Conservation (phyloP, 2,113 vertebrate species). For the Ascaphus truei region DNA sequence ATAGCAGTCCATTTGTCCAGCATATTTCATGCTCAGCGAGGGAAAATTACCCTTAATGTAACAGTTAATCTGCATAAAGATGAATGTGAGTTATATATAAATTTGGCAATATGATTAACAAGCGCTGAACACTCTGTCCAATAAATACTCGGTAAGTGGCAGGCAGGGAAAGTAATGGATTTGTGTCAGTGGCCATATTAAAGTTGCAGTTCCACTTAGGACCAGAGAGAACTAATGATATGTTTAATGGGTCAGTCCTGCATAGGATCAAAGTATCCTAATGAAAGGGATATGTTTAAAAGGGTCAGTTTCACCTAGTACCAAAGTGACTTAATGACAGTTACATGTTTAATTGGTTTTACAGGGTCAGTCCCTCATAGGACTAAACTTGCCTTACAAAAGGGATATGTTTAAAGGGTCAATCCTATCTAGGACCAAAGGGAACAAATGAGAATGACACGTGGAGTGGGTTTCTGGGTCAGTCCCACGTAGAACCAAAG, state of each 20-base stretch:
- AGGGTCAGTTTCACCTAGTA: not conserved
- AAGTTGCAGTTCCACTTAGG: not conserved
- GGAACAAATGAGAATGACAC: too few relatives aligned
- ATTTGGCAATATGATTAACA: not conserved
- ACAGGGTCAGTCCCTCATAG: too few relatives aligned
- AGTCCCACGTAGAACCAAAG: too few relatives aligned
- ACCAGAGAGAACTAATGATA: too few relatives aligned
- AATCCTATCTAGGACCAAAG: too few relatives aligned
- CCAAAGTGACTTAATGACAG: not conserved
- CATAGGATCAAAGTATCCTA: not conserved
- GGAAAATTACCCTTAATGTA: conserved; percentile 19
- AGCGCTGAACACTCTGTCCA: conserved; percentile 34
- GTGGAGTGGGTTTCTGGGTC: too few relatives aligned
- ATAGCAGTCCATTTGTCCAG: not conserved
- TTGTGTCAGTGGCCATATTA: not conserved
- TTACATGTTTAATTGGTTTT: not conserved
- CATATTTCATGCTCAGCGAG: conserved; percentile 9
- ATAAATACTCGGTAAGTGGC: not conserved
- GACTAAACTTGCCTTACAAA: too few relatives aligned
- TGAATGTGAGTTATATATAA: conserved; percentile 7
- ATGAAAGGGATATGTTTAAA: not conserved
- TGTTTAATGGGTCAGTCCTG: not conserved
- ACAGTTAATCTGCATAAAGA: conserved; percentile 13
- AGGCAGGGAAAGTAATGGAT: not conserved
- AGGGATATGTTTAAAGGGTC: too few relatives aligned